Evolutionary conservation across 2,888 invertebrate species (phyloP).

Genomic region (Callyntrura sp.): DNA sequence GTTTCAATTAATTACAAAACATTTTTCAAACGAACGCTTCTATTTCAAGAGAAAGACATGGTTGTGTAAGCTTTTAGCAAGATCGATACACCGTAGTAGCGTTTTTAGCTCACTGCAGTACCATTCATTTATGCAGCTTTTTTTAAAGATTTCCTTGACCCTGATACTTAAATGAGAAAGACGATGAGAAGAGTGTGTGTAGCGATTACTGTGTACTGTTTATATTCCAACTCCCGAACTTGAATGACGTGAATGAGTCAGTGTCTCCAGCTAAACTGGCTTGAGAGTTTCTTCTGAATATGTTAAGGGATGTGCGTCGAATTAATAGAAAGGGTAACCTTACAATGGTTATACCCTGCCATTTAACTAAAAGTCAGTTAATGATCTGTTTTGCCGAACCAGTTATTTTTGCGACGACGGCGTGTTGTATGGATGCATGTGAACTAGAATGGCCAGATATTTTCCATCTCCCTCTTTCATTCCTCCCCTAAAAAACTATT

Average conservation of each 20-base stretch:
- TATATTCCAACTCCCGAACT: background rate
- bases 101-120: too few relatives aligned
- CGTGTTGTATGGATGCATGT: slow-evolving; percentile 67
- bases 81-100: too few relatives aligned
- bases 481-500: background rate
- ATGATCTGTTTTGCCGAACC: slow-evolving; percentile 21
- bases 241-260: slow-evolving; percentile 47
- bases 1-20: background rate
- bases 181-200: too few relatives aligned
- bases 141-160: too few relatives aligned
- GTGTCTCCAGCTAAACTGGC: slow-evolving; percentile 30
- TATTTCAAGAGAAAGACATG: too few relatives aligned
- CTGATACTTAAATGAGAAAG: too few relatives aligned
- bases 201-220: too few relatives aligned
- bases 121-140: too few relatives aligned
- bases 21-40: too few relatives aligned
- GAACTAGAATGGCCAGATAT: too few relatives aligned
- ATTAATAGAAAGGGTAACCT: slow-evolving; percentile 33
- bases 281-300: slow-evolving; percentile 23
- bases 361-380: slow-evolving; percentile 51
- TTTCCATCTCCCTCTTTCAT: background rate
- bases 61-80: too few relatives aligned
- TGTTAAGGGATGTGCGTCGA: slow-evolving; percentile 16
- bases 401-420: background rate
- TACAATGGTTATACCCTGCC: slow-evolving; percentile 51